Evolutionary conservation across 1,140 invertebrate genomes (phyloP).

Genomic region (Gryon sp.): DNA sequence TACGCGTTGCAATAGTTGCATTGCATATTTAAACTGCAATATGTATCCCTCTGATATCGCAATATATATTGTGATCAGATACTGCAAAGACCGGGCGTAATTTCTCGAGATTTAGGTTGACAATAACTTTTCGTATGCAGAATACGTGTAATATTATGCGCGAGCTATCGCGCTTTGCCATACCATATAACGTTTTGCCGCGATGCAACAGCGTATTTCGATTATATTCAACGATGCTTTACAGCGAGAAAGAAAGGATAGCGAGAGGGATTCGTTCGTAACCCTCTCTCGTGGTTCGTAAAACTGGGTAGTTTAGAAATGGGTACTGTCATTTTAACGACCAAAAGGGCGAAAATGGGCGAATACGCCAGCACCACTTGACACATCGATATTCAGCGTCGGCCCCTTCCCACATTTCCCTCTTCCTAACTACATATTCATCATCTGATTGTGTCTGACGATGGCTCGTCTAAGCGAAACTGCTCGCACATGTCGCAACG

Average conservation of each 20-base stretch:
- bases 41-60: constrained; percentile 38
- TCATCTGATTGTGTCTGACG: constrained; percentile 49
- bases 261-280: constrained; percentile 33
- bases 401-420: too few species aligned
- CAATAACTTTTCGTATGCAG: constrained; percentile 60
- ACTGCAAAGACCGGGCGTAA: constrained; percentile 45
- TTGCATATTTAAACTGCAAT: constrained; percentile 43
- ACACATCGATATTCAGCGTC: constrained; percentile 53
- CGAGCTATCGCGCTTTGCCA: constrained; percentile 55
- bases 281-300: constrained; percentile 51
- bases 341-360: constrained; percentile 37
- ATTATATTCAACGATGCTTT: constrained; percentile 44
- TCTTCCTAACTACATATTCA: constrained; percentile 57
- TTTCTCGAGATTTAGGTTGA: constrained; percentile 61
- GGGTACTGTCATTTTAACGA: constrained; percentile 53
- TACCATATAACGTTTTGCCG: constrained; percentile 46
- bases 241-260: constrained; percentile 12
- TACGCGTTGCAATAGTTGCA: constrained; percentile 46
- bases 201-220: constrained; percentile 41
- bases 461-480: constrained; percentile 42
- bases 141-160: constrained; percentile 48
- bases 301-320: constrained; percentile 49
- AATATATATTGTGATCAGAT: constrained; percentile 53
- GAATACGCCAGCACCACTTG: constrained; percentile 27
- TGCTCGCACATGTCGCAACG: constrained; percentile 36